phyloP scores from a whole-genome alignment of 2,888 invertebrate genomes.

The Ichneumoninae sp. region DNA sequence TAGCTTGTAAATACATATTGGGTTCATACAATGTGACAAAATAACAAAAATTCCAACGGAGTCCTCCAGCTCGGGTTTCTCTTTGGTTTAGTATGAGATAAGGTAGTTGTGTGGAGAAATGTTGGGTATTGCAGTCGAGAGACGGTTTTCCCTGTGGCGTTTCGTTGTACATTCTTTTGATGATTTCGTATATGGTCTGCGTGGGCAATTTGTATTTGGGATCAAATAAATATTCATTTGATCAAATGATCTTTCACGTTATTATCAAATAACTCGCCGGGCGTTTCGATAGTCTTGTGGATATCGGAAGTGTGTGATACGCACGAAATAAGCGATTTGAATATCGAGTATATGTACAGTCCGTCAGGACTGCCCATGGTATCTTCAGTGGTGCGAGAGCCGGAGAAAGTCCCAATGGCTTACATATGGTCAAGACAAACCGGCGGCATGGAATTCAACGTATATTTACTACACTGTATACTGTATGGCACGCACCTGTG shows the following conservation, averaged over 20 bases:
- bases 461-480: neutral
- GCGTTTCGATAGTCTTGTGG: neutral
- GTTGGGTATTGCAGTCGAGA: no score
- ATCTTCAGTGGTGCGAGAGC: slow-evolving; percentile 41
- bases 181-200: no score
- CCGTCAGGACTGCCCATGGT: neutral
- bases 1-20: no score
- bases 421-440: slow-evolving; percentile 56
- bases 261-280: slow-evolving; percentile 23
- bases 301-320: neutral
- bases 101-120: no score
- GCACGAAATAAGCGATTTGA: slow-evolving; percentile 22
- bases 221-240: no score
- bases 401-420: slow-evolving; percentile 58
- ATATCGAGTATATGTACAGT: slow-evolving; percentile 40
- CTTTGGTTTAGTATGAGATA: no score
- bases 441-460: slow-evolving; percentile 41
- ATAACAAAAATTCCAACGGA: no score
- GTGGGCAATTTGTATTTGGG: no score
- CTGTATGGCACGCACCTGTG: neutral
- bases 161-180: no score
- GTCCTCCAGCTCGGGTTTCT: no score
- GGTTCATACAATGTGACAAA: no score
- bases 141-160: no score
- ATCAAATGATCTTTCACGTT: neutral